Percentiles rank a stretch among this genome's conserved stretches.
These are phyloP conservation scores for Papilio helenus DNA, from an alignment of 1,140 invertebrate genomes.

Conservation along the genomic window DNA sequence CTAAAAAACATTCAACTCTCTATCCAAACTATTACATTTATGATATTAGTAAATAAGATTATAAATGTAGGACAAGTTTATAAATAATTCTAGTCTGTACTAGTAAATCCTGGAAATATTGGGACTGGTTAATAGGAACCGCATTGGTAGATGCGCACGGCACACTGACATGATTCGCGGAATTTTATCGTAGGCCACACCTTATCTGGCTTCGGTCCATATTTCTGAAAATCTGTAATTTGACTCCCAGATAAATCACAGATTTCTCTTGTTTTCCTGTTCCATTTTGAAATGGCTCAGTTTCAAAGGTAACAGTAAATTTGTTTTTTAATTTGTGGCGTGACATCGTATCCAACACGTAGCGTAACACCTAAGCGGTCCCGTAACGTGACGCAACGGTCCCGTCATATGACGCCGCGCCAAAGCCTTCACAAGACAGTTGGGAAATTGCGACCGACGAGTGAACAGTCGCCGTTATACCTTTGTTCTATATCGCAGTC, in stretches of 20 bases:
- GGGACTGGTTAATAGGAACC: constrained; percentile 69
- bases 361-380: not conserved
- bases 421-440: not conserved
- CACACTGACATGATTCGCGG: constrained; percentile 53
- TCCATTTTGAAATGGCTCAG: too few relatives aligned
- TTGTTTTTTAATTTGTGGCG: not conserved
- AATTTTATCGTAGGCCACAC: constrained; percentile 61
- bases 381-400: not conserved
- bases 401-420: not conserved
- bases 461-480: constrained; percentile 27
- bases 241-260: not conserved
- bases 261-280: too few relatives aligned
- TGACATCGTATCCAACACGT: not conserved
- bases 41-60: too few relatives aligned
- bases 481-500: constrained; percentile 28
- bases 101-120: constrained; percentile 42
- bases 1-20: too few relatives aligned
- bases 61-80: too few relatives aligned
- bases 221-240: constrained; percentile 51
- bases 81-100: not conserved
- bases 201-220: constrained; percentile 59
- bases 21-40: too few relatives aligned
- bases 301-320: too few relatives aligned
- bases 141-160: constrained; percentile 53
- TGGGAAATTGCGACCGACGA: constrained; percentile 31